A percentile compares a stretch with the other conserved stretches of the same genome.
Conservation (phyloP, 2,888 invertebrate genomes). For the Branchellion lobata region DNA sequence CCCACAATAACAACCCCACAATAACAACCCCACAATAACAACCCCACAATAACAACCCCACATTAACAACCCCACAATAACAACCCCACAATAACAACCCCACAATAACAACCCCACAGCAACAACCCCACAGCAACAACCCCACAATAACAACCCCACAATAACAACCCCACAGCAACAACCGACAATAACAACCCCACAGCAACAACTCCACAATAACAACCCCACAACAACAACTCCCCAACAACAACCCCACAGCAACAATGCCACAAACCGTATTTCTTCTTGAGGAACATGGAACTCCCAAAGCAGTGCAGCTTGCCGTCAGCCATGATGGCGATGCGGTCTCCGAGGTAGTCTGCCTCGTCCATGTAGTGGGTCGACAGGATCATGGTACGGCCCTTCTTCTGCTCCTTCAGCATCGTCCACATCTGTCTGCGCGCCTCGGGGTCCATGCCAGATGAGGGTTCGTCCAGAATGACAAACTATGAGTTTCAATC, state of each 20-base stretch:
- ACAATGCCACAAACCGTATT: conserved; percentile 68
- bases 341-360: conserved; percentile 80
- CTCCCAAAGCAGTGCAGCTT: conserved; percentile 78
- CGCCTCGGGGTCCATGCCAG: conserved; percentile 67
- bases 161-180: too few species aligned
- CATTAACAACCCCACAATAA: too few species aligned
- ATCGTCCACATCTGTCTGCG: conserved; percentile 74
- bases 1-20: too few species aligned
- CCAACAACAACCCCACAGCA: neutral
- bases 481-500: conserved; percentile 62
- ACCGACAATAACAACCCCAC: too few species aligned
- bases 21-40: too few species aligned
- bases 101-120: too few species aligned
- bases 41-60: too few species aligned
- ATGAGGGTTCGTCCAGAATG: conserved; percentile 66
- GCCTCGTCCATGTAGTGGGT: conserved; percentile 85
- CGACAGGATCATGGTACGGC: conserved; percentile 77
- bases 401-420: conserved; percentile 68
- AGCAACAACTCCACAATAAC: neutral
- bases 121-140: too few species aligned
- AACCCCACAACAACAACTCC: neutral
- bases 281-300: conserved; percentile 73
- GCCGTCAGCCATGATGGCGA: conserved; percentile 83
- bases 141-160: too few species aligned
- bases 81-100: too few species aligned